phyloP scores from a whole-genome alignment of 1,140 invertebrate genomes.

The Ylistrum balloti region DNA sequence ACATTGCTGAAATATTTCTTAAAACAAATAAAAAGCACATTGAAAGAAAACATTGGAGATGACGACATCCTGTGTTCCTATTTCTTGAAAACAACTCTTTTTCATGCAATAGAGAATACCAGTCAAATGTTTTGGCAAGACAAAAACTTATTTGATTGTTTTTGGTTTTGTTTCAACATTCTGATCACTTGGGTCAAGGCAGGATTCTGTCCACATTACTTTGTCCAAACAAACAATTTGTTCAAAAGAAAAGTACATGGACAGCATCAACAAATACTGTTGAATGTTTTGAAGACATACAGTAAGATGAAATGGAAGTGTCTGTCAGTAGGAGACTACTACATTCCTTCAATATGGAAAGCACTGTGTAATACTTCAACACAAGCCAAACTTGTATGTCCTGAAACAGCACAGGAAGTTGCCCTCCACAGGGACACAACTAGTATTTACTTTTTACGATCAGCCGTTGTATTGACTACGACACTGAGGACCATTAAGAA shows the following conservation, averaged over 20 bases:
- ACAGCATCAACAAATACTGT: background rate
- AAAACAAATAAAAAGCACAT: constrained; percentile 43
- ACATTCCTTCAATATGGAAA: too few species aligned
- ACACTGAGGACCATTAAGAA: too few species aligned
- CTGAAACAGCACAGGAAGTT: too few species aligned
- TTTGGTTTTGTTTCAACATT: constrained; percentile 44
- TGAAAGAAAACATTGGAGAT: too few species aligned
- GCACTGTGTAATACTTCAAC: too few species aligned
- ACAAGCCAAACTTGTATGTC: too few species aligned
- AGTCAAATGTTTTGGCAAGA: background rate
- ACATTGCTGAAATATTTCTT: constrained; percentile 44
- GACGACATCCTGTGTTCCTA: constrained; percentile 39
- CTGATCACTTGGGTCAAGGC: constrained; percentile 33
- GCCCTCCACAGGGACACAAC: too few species aligned
- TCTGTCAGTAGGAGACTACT: too few species aligned
- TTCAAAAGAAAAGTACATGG: constrained; percentile 42
- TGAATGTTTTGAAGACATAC: background rate
- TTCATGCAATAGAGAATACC: constrained; percentile 33
- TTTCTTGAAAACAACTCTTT: constrained; percentile 45
- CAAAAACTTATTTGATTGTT: constrained; percentile 84
- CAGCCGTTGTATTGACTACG: too few species aligned
- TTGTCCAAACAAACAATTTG: constrained; percentile 50
- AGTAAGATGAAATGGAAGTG: too few species aligned
- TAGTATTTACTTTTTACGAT: too few species aligned
- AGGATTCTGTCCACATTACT: constrained; percentile 45